Percentiles rank a stretch among this genome's conserved stretches.
phyloP scores from a whole-genome alignment of 2,113 vertebrate genomes.

The Onychostruthus taczanowskii region DNA sequence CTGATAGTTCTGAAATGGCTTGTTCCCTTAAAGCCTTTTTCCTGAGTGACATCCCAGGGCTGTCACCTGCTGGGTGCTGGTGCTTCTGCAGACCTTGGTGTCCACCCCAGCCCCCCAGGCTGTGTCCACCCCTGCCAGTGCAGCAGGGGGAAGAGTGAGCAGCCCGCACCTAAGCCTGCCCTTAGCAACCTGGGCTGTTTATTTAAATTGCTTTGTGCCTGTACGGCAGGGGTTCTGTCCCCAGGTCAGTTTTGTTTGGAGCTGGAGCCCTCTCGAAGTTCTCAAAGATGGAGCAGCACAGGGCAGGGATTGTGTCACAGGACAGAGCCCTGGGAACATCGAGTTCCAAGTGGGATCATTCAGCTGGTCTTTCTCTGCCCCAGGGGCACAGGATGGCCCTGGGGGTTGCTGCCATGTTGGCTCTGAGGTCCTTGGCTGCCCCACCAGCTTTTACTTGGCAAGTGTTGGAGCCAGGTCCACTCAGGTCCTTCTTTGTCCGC shows the following conservation, averaged over 20 bases:
- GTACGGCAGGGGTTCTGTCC: background rate
- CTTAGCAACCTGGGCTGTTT: background rate
- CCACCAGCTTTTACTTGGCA: background rate
- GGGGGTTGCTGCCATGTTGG: fast-evolving
- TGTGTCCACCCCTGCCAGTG: background rate
- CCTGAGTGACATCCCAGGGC: fast-evolving
- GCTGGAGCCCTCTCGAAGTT: background rate
- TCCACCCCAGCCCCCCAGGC: background rate
- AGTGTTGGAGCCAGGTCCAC: background rate
- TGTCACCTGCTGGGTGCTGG: fast-evolving
- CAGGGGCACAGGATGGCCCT: fast-evolving
- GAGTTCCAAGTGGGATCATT: background rate
- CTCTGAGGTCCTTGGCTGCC: background rate
- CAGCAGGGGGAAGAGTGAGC: background rate
- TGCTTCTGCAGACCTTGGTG: background rate
- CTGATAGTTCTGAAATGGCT: background rate
- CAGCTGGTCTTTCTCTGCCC: background rate
- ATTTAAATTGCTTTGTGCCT: background rate
- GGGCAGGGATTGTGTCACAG: fast-evolving
- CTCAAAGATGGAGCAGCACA: fast-evolving
- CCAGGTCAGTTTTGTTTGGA: background rate
- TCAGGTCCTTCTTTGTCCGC: background rate
- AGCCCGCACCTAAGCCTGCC: background rate
- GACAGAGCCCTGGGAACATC: background rate
- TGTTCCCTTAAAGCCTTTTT: background rate